Conservation (phyloP, 2,888 invertebrate genomes). For the Tricholauxania praeusta region DNA sequence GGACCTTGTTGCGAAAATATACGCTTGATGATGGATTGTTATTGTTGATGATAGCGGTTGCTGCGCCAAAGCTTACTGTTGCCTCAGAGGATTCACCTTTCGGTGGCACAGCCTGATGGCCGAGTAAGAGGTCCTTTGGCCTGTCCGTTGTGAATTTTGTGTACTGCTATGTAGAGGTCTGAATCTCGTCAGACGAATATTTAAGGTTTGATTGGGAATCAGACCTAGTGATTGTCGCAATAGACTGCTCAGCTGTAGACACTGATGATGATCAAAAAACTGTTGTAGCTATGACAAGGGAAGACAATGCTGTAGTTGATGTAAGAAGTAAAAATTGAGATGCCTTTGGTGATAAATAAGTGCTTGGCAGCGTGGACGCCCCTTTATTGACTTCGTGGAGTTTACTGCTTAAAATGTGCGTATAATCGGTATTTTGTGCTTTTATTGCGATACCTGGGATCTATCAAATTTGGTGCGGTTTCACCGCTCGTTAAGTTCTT, state of each 20-base stretch:
- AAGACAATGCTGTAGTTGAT: slow-evolving; percentile 8
- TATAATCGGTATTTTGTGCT: slow-evolving; percentile 1
- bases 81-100: slow-evolving; percentile 39
- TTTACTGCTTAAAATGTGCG: slow-evolving; percentile 37
- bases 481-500: slow-evolving; percentile 8
- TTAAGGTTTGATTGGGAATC: neutral
- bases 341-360: neutral
- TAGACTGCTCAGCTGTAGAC: slow-evolving; percentile 32
- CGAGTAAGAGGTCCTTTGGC: slow-evolving; percentile 60
- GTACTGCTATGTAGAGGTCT: neutral
- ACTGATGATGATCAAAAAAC: neutral
- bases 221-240: slow-evolving; percentile 30
- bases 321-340: neutral
- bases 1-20: slow-evolving; percentile 61
- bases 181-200: slow-evolving; percentile 30
- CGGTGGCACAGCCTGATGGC: slow-evolving; percentile 58
- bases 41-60: slow-evolving; percentile 49
- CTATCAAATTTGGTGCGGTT: slow-evolving; percentile 19
- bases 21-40: slow-evolving; percentile 53
- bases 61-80: slow-evolving; percentile 40
- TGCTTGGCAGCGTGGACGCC: slow-evolving; percentile 24
- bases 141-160: slow-evolving; percentile 59
- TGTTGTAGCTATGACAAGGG: neutral
- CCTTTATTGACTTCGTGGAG: neutral
- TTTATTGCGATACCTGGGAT: neutral